Conservation (phyloP, 1,140 invertebrate genomes). For the Papilio aristodemus region DNA sequence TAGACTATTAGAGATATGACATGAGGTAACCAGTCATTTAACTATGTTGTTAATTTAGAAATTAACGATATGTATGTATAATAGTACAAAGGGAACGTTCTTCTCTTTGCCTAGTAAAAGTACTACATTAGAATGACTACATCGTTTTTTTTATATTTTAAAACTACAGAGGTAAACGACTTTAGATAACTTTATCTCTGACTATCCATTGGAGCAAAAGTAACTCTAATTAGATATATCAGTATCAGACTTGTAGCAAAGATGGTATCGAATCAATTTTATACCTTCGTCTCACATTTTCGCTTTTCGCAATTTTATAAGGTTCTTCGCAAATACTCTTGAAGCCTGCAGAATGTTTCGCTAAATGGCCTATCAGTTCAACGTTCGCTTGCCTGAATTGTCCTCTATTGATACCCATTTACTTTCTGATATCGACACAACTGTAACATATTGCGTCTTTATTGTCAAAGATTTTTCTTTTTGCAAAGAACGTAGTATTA, state of each 20-base stretch:
- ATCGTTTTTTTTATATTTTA: too few species aligned
- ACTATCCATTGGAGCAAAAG: not conserved
- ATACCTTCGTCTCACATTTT: not conserved
- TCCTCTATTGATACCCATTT: conserved; percentile 20
- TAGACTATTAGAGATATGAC: too few species aligned
- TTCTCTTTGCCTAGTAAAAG: too few species aligned
- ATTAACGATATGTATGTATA: too few species aligned
- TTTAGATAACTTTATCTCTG: not conserved
- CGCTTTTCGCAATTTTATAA: conserved; percentile 17
- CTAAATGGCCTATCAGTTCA: conserved; percentile 19
- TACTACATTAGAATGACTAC: too few species aligned
- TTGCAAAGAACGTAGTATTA: not conserved
- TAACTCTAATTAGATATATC: not conserved
- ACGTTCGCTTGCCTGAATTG: conserved; percentile 15
- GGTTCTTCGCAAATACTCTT: conserved; percentile 1
- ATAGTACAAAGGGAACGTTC: too few species aligned
- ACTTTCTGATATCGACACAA: conserved; percentile 14
- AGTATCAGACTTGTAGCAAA: not conserved
- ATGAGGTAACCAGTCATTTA: too few species aligned
- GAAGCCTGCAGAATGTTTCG: conserved; percentile 21
- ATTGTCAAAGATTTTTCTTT: conserved; percentile 7
- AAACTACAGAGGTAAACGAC: not conserved
- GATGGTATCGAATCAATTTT: not conserved
- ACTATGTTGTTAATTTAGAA: too few species aligned
- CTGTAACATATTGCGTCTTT: conserved; percentile 19